Conservation (phyloP, 2,113 vertebrate species). For the Hemicordylus capensis region DNA sequence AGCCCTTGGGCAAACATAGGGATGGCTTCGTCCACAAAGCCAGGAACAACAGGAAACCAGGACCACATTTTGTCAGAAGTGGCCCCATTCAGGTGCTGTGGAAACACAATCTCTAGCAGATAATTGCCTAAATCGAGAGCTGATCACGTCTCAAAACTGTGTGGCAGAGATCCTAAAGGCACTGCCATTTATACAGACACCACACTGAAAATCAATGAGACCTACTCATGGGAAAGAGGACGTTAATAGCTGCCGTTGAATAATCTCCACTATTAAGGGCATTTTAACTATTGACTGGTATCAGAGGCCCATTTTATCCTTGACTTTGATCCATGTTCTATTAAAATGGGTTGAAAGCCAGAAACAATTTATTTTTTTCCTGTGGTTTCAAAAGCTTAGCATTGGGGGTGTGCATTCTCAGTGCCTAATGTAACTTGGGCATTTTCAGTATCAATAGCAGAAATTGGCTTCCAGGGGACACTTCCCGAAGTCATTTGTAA, state of each 20-base stretch:
- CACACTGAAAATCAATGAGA: neutral
- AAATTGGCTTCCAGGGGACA: neutral
- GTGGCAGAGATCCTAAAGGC: neutral
- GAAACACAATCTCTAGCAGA: neutral
- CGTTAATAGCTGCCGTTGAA: neutral
- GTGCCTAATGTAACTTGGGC: neutral
- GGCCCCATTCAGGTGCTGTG: neutral
- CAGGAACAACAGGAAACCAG: neutral
- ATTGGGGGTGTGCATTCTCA: neutral
- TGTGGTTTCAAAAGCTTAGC: neutral
- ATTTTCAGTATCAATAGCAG: neutral
- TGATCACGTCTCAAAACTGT: neutral
- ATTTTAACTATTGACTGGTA: neutral
- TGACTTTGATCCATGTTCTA: neutral
- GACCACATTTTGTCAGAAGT: neutral
- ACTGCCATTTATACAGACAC: neutral
- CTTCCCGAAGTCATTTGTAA: neutral
- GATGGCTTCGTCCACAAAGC: neutral
- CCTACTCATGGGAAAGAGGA: neutral
- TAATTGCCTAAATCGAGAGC: neutral
- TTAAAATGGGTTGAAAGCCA: neutral
- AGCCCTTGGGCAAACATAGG: neutral
- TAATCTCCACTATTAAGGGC: neutral
- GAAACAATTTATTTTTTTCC: constrained; percentile 4
- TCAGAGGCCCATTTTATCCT: neutral